Percentiles rank a stretch among this genome's conserved stretches.
Conservation (phyloP, 2,888 invertebrate species). For the Tricholauxania praeusta region DNA sequence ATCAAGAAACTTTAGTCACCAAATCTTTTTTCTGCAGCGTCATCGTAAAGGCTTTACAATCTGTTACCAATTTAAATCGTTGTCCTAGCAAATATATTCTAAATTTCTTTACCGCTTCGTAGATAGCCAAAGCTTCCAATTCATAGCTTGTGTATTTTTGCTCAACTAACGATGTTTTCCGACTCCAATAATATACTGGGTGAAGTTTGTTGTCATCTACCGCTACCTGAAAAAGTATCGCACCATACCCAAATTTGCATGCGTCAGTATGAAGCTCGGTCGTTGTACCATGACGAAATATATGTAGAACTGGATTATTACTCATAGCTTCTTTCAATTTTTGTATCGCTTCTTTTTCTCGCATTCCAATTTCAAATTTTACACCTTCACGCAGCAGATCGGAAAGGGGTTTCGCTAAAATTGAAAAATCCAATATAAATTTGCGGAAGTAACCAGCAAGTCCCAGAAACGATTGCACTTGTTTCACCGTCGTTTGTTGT, state of each 20-base stretch:
- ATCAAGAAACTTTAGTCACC: conserved; percentile 26
- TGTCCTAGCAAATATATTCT: conserved; percentile 42
- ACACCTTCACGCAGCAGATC: too few relatives aligned
- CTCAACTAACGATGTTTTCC: conserved; percentile 40
- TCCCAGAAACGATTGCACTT: conserved; percentile 1
- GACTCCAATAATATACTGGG: conserved; percentile 32
- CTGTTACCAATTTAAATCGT: conserved; percentile 36
- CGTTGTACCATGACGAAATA: conserved; percentile 17
- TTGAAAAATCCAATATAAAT: too few relatives aligned
- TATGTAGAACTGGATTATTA: background rate
- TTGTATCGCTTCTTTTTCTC: conserved; percentile 16
- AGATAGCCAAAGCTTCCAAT: conserved; percentile 45
- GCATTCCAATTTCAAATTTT: conserved; percentile 37
- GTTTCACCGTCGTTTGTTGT: background rate
- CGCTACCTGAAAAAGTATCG: conserved; percentile 38
- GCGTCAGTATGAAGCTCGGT: conserved; percentile 44
- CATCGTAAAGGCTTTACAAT: conserved; percentile 41
- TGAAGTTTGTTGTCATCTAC: conserved; percentile 37
- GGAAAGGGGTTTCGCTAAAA: too few relatives aligned
- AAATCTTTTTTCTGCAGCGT: conserved; percentile 41
- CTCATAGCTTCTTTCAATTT: conserved; percentile 16
- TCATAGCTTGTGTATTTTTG: conserved; percentile 48
- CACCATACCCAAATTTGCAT: conserved; percentile 39
- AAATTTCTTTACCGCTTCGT: conserved; percentile 40
- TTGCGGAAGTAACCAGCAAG: too few relatives aligned